Base-by-base conservation (phyloP, 2,113 vertebrate genomes). In the Pseudorectes ferrugineus region DNA sequence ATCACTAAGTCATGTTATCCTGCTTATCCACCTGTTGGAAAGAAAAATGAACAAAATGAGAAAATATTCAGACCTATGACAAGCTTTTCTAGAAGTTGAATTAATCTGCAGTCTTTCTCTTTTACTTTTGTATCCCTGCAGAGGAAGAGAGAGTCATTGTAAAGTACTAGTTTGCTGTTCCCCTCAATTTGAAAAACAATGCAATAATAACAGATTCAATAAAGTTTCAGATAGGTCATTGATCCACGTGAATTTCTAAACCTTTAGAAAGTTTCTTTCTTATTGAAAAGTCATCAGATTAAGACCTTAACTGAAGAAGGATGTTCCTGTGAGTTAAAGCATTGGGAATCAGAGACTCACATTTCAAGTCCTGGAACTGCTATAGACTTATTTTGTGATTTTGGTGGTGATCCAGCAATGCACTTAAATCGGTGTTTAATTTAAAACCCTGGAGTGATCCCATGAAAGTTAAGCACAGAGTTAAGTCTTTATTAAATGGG, bases 391-490 rank as follows among this genome's bases (percentile, higher is more conserved):
- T 38, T 93, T 88, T 83, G 78, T 88, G 71, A 94, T 92, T 92
- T 85, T 96, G 72, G 72, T 94, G 90, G 54, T 45, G 72, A 84
- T 88, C 87, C 89, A 96, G 81, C 67, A 85, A 89, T 73, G 74
- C 87, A 92, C 91, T 89, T 95, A 95, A 68, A 85, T 38, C 3
- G 6, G 58, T 85, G 58, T 81, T 95, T 93, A 93, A 95, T 93
- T 95, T 89, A 91, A 95, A 95, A 89, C 57, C 35, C 62, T 78
- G 57, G 48, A 95, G 61, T 51, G 46, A 81, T 88, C 77, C 58
- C 49, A 51, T 66, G 71, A 76, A 95, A 92, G 70, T 73, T 89
- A 93, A 85, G 80, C 67, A 85, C 29, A 73, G 35, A 87, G 71
- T 80, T 92, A 85, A 91, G 79, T 74, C 81, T 80, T 85, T 77